Conservation (phyloP, 64 coral and sea anemone genomes). For the Montipora cactus region DNA sequence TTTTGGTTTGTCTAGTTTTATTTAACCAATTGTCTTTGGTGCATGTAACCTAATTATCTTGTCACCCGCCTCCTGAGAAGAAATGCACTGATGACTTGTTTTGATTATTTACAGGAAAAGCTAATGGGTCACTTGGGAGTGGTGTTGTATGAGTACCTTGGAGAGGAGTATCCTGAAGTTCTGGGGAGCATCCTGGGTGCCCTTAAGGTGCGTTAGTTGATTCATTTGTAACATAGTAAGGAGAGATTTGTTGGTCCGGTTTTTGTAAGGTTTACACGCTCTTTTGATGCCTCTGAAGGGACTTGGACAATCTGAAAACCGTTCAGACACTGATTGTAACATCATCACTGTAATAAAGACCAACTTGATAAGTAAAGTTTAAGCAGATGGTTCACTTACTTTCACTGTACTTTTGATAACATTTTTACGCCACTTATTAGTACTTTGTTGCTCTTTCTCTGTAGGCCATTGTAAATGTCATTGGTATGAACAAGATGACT, state of each 20-base stretch:
- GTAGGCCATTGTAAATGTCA: slow-evolving; percentile 98
- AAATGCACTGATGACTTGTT: not conserved
- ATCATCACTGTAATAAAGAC: too few relatives aligned
- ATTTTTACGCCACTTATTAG: not conserved
- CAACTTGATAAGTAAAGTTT: too few relatives aligned
- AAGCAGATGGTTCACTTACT: too few relatives aligned
- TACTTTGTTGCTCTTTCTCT: not conserved
- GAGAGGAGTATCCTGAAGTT: slow-evolving; percentile 99
- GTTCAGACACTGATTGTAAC: too few relatives aligned
- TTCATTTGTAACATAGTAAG: not conserved
- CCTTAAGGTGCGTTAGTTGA: slow-evolving; percentile 68
- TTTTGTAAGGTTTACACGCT: too few relatives aligned
- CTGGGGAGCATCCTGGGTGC: slow-evolving; percentile 97
- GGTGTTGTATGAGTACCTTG: slow-evolving; percentile 98
- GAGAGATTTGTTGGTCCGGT: too few relatives aligned
- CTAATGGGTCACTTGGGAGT: slow-evolving; percentile 98
- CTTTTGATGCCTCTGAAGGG: too few relatives aligned
- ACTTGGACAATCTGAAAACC: too few relatives aligned
- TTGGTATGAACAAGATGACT: slow-evolving; percentile 99
- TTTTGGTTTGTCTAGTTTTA: too few relatives aligned
- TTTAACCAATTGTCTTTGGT: too few relatives aligned
- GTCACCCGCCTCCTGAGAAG: not conserved
- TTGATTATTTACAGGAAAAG: slow-evolving; percentile 82
- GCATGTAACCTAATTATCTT: not conserved
- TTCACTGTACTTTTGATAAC: not conserved